Base-by-base conservation (phyloP, 2,113 vertebrate genomes). In the Pterocles orientalis region DNA sequence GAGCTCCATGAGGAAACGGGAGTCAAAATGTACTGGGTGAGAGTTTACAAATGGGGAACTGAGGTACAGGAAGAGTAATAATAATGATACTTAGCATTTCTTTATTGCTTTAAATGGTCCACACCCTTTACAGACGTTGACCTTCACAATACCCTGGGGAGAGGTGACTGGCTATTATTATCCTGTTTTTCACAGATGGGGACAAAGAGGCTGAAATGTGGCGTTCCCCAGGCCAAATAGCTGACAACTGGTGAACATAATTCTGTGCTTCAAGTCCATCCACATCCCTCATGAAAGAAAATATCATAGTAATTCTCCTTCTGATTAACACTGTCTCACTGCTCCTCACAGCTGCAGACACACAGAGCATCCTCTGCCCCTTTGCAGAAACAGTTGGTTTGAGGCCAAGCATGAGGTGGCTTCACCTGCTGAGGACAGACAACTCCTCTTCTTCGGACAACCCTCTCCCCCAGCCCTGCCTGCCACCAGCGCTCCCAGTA, bases 21-120 rank as follows among this genome's bases (percentile, higher is more conserved):
- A 79, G 28, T 57, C n/a, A 65, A 61, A 89, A 58, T 13, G 47
- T 47, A 9, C 66, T 50, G 62, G 28, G 10, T 65, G 71, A 47
- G 86, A 82, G 50, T 73, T 91, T 82, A 57, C 41, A 91, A 95
- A 96, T 91, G 85, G 87, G 93, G 96, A 95, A 96, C 93, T 1
- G 2, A 93, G 58, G 91, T 45, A 85, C 90, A 80, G 91, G 91
- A 97, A 94, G 78, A 61, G 69, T 91, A 95, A 91, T 95, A 92
- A 97, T 93, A 95, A 85, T 87, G 87, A 90, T 88, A 95, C 84
- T 88, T 82, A 61, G 18, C 73, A 76, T 95, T 80, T 91, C n/a
- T 96, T 85, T 85, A 95, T 91, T 96, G 41, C 87, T 95, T 76
- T 87, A 90, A 90, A 70, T 82, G 84, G 82, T 54, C 66, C 91